phyloP scores from a whole-genome alignment of 2,113 vertebrate genomes.

The Microtus ochrogaster region DNA sequence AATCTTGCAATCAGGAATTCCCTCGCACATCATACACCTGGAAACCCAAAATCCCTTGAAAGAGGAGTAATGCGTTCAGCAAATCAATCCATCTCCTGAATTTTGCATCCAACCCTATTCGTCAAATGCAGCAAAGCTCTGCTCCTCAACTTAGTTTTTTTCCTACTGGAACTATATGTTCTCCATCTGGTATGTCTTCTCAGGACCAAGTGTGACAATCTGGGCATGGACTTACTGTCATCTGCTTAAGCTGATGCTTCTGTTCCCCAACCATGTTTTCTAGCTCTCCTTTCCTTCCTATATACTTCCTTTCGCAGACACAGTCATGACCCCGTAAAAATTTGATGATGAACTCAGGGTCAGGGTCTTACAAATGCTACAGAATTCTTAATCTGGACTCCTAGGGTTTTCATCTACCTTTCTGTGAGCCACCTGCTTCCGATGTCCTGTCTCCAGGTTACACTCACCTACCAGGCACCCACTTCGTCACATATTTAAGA shows the following conservation, averaged over 20 bases:
- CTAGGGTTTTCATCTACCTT: background rate
- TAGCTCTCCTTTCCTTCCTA: background rate
- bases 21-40: background rate
- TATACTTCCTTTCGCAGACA: background rate
- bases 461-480: background rate
- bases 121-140: slow-evolving; percentile 29
- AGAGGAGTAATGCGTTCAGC: background rate
- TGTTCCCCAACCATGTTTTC: slow-evolving; percentile 8
- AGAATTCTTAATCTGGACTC: background rate
- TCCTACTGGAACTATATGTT: background rate
- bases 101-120: background rate
- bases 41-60: background rate
- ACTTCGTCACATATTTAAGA: background rate
- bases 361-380: background rate
- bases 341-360: background rate
- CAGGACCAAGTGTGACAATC: slow-evolving; percentile 21
- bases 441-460: background rate
- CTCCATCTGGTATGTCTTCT: background rate
- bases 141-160: background rate
- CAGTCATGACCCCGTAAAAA: background rate
- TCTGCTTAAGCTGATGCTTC: slow-evolving; percentile 10
- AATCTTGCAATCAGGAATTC: background rate
- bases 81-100: background rate
- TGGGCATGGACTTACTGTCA: background rate
- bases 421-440: background rate